These are phyloP conservation scores for Sprattus sprattus DNA, from an alignment of 2,113 vertebrate genomes.

Conservation along the genomic window DNA sequence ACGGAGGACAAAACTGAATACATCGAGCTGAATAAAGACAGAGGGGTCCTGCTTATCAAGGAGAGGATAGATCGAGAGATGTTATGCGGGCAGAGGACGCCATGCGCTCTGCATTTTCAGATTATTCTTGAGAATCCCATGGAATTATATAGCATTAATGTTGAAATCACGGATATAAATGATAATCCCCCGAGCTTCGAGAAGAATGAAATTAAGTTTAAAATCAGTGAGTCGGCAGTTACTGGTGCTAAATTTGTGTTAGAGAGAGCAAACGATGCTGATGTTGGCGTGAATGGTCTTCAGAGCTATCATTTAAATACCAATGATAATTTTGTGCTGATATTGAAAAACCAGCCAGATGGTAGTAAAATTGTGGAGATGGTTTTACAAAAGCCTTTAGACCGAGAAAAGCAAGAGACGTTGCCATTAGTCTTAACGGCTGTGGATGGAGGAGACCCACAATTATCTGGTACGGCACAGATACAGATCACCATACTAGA, in stretches of 20 bases:
- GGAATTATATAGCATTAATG: constrained; percentile 26
- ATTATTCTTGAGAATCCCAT: constrained; percentile 35
- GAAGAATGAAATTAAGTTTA: constrained; percentile 16
- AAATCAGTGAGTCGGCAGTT: constrained; percentile 23
- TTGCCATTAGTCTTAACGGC: constrained; percentile 18
- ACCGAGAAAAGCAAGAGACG: constrained; percentile 14
- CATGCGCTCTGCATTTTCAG: constrained; percentile 27
- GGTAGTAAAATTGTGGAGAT: constrained; percentile 29
- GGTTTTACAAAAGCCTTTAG: constrained; percentile 27
- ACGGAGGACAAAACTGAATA: constrained; percentile 26
- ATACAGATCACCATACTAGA: constrained; percentile 19
- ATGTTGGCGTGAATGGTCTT: constrained; percentile 29
- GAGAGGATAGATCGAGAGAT: constrained; percentile 26
- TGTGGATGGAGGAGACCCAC: constrained; percentile 22
- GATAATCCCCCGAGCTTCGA: constrained; percentile 28
- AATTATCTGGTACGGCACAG: constrained; percentile 11
- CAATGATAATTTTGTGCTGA: constrained; percentile 23
- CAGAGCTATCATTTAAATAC: constrained; percentile 24
- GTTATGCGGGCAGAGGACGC: constrained; percentile 23
- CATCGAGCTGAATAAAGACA: constrained; percentile 22
- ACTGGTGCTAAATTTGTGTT: constrained; percentile 17
- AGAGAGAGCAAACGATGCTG: constrained; percentile 15
- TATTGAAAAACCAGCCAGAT: constrained; percentile 16
- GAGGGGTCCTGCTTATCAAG: constrained; percentile 19
- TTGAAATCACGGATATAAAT: constrained; percentile 31